phyloP scores from a whole-genome alignment of 2,113 vertebrate species.

The Piliocolobus tephrosceles region DNA sequence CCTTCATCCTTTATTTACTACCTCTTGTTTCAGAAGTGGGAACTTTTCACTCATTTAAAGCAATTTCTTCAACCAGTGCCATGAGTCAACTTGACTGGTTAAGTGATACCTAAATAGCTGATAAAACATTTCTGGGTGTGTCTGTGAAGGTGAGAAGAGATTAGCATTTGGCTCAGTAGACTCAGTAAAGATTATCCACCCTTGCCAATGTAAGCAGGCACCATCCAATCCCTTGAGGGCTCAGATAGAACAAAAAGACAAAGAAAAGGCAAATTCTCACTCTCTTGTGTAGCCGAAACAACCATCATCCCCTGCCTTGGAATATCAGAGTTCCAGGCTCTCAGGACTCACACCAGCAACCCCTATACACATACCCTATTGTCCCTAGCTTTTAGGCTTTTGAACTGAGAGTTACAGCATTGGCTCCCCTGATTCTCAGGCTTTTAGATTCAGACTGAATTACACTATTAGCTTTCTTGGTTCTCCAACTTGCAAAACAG shows the following conservation, averaged over 20 bases:
- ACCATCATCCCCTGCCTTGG: background rate
- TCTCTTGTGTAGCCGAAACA: background rate
- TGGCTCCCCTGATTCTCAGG: background rate
- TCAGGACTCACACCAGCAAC: background rate
- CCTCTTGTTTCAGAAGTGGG: background rate
- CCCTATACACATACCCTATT: background rate
- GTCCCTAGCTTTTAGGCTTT: background rate
- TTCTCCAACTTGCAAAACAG: background rate
- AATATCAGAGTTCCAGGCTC: background rate
- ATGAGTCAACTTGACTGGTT: background rate
- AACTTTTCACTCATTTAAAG: background rate
- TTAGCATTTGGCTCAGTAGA: background rate
- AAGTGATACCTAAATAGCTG: background rate
- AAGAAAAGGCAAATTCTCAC: background rate
- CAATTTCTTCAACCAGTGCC: background rate
- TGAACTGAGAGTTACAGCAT: background rate
- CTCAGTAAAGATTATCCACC: background rate
- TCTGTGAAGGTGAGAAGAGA: background rate
- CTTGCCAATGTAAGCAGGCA: background rate
- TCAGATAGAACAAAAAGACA: background rate
- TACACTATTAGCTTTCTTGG: background rate
- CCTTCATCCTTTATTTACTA: constrained; percentile 13
- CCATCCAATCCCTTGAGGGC: background rate
- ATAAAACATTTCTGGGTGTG: background rate
- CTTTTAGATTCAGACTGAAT: background rate